Percentiles rank a stretch among this genome's conserved stretches.
phyloP scores from a whole-genome alignment of 2,888 invertebrate species.

The Leptura quadrifasciata region DNA sequence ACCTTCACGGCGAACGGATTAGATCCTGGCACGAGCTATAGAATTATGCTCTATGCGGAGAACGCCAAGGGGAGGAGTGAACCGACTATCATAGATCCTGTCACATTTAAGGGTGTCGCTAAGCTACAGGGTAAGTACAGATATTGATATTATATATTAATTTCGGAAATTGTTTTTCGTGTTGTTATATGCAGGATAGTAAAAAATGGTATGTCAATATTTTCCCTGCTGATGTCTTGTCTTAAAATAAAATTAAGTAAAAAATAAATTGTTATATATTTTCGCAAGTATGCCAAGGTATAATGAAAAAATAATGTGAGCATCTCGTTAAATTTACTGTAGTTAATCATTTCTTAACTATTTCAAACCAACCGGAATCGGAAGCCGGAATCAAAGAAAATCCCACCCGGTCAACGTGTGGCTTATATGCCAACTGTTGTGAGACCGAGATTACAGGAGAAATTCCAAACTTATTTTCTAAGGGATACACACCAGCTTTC shows the following conservation, averaged over 20 bases:
- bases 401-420: constrained; percentile 9
- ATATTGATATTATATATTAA: background rate
- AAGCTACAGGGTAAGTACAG: constrained; percentile 85
- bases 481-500: background rate
- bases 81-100: constrained; percentile 87
- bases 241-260: no score
- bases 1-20: constrained; percentile 82
- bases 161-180: no score
- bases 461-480: constrained; percentile 27
- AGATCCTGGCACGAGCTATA: constrained; percentile 85
- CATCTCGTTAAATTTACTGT: background rate
- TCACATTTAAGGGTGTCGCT: constrained; percentile 90
- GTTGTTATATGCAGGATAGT: no score
- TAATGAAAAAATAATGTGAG: background rate
- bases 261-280: no score
- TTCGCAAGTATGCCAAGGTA: background rate
- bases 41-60: constrained; percentile 88
- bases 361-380: background rate
- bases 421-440: constrained; percentile 25
- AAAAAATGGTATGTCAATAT: no score
- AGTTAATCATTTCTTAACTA: background rate
- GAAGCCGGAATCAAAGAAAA: constrained; percentile 1
- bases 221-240: no score
- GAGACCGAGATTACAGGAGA: constrained; percentile 18
- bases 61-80: constrained; percentile 93